Evolutionary conservation across 2,888 invertebrate genomes (phyloP).

Genomic region (Tenthredo distinguenda): DNA sequence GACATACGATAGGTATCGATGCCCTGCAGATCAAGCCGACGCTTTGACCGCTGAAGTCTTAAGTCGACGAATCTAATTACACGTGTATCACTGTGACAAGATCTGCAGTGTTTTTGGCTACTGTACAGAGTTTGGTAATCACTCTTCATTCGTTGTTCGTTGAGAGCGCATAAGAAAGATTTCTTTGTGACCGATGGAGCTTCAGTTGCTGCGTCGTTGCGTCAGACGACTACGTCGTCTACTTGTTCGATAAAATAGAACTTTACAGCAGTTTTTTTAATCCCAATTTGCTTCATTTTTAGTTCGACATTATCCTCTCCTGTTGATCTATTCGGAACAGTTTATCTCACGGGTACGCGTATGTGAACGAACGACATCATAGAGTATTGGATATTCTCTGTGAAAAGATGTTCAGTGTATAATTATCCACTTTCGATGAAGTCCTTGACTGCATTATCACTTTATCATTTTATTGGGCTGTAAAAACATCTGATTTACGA

Average conservation of each 20-base stretch:
- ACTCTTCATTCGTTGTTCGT: neutral
- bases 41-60: neutral
- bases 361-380: neutral
- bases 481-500: conserved; percentile 38
- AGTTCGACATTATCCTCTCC: neutral
- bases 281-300: neutral
- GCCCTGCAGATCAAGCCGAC: neutral
- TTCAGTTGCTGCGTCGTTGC: neutral
- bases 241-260: neutral
- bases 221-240: neutral
- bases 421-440: conserved; percentile 29
- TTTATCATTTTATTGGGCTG: conserved; percentile 41
- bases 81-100: neutral
- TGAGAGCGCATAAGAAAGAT: neutral
- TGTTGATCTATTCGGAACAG: neutral
- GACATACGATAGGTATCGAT: neutral
- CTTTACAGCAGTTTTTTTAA: neutral
- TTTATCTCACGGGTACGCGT: neutral
- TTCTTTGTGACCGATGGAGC: conserved; percentile 13
- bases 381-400: neutral
- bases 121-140: neutral
- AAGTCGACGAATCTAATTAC: neutral
- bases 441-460: conserved; percentile 37
- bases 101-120: neutral
- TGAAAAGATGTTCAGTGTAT: neutral